A percentile compares a stretch with the other conserved stretches of the same genome.
Conservation (phyloP, 1,140 invertebrate genomes). For the Drosophila bipectinata region DNA sequence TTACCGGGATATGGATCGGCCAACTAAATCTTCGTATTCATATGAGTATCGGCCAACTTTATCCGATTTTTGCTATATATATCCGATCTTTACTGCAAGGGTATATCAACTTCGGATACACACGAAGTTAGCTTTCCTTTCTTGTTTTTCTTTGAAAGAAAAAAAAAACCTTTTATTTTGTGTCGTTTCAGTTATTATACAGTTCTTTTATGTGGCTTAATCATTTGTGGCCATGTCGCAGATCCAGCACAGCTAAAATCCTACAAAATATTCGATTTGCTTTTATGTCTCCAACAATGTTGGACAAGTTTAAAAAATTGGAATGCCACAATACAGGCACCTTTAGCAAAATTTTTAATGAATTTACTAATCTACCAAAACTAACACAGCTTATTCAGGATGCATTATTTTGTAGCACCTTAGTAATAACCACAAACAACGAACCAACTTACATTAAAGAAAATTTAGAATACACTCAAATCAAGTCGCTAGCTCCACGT, state of each 20-base stretch:
- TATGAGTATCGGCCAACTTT: too few species aligned
- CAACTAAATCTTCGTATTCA: too few species aligned
- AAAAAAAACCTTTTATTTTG: too few species aligned
- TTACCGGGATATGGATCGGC: too few species aligned
- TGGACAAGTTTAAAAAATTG: constrained; percentile 15
- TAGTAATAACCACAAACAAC: constrained; percentile 21
- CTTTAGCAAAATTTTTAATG: constrained; percentile 10
- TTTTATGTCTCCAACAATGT: constrained; percentile 29
- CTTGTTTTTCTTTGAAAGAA: too few species aligned
- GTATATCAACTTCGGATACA: too few species aligned
- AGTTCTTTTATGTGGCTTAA: too few species aligned
- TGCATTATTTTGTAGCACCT: constrained; percentile 36
- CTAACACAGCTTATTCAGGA: constrained; percentile 11
- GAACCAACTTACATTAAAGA: neutral
- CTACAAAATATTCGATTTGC: constrained; percentile 29
- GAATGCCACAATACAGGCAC: neutral
- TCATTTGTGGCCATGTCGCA: too few species aligned
- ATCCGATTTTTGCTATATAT: too few species aligned
- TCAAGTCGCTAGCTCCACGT: constrained; percentile 12
- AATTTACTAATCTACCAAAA: neutral
- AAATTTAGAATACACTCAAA: neutral
- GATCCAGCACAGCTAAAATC: neutral
- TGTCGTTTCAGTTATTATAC: too few species aligned
- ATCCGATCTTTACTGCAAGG: too few species aligned
- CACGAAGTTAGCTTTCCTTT: too few species aligned